Evolutionary conservation across 1,140 invertebrate species (phyloP), one percentile per base, ranked within the genome.

Genomic region (Pseudomyrmex gracilis): DNA sequence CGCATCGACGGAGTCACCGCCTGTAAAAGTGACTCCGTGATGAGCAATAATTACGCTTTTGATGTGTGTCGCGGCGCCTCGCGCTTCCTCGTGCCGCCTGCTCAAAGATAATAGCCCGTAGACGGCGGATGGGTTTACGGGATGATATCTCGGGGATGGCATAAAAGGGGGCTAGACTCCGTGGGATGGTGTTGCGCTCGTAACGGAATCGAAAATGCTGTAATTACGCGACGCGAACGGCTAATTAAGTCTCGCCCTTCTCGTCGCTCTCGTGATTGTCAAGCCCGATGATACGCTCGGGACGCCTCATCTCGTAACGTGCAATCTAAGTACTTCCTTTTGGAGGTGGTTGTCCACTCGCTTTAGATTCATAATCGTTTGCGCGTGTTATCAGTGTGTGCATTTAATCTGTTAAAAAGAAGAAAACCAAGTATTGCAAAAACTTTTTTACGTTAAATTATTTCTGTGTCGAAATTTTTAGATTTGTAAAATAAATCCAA

Each of bases 51-150:
- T 91, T 90, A 90, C 55, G 55, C 67, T 66, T 89, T 91, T 91
- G 84, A 91, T 91, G 89, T 84, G 80, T 60, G 58, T 80, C 77
- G 67, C 78, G 90, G 90, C 90, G 90, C 90, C 90, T 90, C 78
- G n/a, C 67, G 80, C 55, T 91, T 91, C 83, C 84, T 85, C 43
- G 9, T 57, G 43, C 10, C 55, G 45, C 4, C 8, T 66, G 70
- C 45, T 58, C 47, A 17, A 34, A 51, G 45, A 8, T 80, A 73
- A 86, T 67, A 64, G 61, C 60, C 17, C 2, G 24, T 20, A 43
- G 66, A 67, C 70, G 67, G 2, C 22, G 51, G 61, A 24, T 15
- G 47, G 47, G 73, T 82, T 73, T 61, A 82, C 68, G 57, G 43
- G 34, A 34, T 8, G 49, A 76, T 83, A 55, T 45, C 73, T 73